phyloP scores from a whole-genome alignment of 2,113 vertebrate genomes.

The Pithys albifrons region DNA sequence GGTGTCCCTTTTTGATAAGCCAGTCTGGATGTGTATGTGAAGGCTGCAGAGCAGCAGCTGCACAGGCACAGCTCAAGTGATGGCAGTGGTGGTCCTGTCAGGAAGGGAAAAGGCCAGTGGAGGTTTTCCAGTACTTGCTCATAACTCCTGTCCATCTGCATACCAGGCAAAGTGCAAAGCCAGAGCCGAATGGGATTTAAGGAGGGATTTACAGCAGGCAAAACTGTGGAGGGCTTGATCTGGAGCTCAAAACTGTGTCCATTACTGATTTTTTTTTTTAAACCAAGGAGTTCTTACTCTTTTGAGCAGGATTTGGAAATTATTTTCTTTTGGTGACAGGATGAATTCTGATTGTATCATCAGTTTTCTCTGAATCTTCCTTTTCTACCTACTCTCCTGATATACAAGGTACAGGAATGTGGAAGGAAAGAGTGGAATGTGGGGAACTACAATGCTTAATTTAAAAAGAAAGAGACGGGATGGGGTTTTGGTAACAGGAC shows the following conservation, averaged over 20 bases:
- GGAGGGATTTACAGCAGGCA: neutral
- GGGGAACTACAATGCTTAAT: neutral
- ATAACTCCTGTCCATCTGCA: neutral
- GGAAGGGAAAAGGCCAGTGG: neutral
- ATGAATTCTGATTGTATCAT: neutral
- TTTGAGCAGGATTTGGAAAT: neutral
- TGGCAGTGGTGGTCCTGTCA: neutral
- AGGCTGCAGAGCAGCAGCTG: neutral
- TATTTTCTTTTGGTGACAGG: neutral
- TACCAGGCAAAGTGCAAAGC: neutral
- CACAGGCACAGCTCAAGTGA: neutral
- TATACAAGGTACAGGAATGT: fast-evolving
- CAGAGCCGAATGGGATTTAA: neutral
- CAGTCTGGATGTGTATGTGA: neutral
- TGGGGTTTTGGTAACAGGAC: neutral
- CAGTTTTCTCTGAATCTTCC: neutral
- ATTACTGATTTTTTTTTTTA: neutral
- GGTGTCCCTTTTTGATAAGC: neutral
- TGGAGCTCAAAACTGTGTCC: neutral
- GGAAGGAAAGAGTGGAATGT: neutral
- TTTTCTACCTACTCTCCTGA: neutral
- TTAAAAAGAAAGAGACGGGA: neutral
- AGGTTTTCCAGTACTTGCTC: neutral
- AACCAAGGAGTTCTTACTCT: neutral
- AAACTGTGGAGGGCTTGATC: neutral